Evolutionary conservation across 2,113 vertebrate genomes (phyloP).

Genomic region (Paedocypris sp.): DNA sequence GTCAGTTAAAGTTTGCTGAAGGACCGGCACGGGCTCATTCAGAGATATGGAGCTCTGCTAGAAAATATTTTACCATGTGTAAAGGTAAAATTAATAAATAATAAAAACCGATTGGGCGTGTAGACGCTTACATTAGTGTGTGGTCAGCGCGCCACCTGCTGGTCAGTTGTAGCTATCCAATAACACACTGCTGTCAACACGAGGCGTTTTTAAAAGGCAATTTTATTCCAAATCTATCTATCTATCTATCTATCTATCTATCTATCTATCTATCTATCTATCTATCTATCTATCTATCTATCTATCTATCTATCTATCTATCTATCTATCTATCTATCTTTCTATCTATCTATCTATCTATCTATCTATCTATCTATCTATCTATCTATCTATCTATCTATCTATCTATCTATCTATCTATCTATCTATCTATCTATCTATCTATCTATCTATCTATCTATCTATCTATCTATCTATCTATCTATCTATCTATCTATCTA

Average conservation of each 20-base stretch:
- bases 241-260: neutral
- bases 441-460: neutral
- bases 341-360: neutral
- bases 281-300: neutral
- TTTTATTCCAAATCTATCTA: neutral
- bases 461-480: neutral
- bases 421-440: too few relatives aligned
- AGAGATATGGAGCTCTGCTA: too few relatives aligned
- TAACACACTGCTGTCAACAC: too few relatives aligned
- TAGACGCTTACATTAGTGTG: neutral
- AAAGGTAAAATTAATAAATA: too few relatives aligned
- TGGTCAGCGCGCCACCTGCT: slow-evolving; percentile 4
- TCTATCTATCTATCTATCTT: neutral
- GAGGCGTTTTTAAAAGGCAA: neutral
- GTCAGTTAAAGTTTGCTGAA: neutral
- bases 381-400: neutral
- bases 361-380: neutral
- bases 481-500: neutral
- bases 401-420: neutral
- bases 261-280: neutral
- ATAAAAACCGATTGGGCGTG: too few relatives aligned
- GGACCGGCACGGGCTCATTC: too few relatives aligned
- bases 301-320: neutral
- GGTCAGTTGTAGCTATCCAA: too few relatives aligned
- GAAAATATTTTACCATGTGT: too few relatives aligned